Evolutionary conservation across 2,797 vertebrate genomes (phyloP).

Genomic region (Neostethus bicornis): DNA sequence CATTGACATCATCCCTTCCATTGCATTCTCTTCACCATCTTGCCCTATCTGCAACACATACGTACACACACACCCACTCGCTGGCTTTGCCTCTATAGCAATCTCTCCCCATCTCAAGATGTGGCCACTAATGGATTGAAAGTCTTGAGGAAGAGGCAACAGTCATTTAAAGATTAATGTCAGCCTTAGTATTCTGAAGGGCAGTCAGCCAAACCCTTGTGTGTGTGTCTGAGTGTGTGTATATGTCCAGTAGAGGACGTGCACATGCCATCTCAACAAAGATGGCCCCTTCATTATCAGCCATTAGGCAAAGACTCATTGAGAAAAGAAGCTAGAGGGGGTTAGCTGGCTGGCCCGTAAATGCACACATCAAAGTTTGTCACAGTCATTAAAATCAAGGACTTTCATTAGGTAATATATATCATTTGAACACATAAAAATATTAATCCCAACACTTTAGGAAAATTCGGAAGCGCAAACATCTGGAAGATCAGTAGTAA

Average conservation of each 20-base stretch:
- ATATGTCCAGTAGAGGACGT: conserved; percentile 52
- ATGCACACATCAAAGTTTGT: conserved; percentile 60
- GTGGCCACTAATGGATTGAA: conserved; percentile 79
- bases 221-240: conserved; percentile 17
- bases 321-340: conserved; percentile 40
- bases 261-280: conserved; percentile 66
- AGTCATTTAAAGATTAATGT: conserved; percentile 83
- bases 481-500: background rate
- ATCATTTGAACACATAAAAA: conserved; percentile 1
- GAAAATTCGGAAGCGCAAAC: background rate
- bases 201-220: conserved; percentile 48
- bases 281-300: conserved; percentile 75
- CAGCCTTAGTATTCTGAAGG: conserved; percentile 78
- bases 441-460: background rate
- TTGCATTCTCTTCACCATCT: conserved; percentile 10
- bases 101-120: conserved; percentile 73
- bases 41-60: conserved; percentile 14
- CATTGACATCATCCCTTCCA: conserved; percentile 75
- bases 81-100: conserved; percentile 55
- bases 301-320: conserved; percentile 67
- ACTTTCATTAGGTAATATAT: conserved; percentile 53
- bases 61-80: conserved; percentile 21
- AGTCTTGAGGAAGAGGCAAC: conserved; percentile 78
- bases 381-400: conserved; percentile 56
- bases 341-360: conserved; percentile 54